Evolutionary conservation across 1,140 invertebrate species (phyloP), one percentile per base, ranked within the genome.

Genomic region (Hyles euphorbiae): DNA sequence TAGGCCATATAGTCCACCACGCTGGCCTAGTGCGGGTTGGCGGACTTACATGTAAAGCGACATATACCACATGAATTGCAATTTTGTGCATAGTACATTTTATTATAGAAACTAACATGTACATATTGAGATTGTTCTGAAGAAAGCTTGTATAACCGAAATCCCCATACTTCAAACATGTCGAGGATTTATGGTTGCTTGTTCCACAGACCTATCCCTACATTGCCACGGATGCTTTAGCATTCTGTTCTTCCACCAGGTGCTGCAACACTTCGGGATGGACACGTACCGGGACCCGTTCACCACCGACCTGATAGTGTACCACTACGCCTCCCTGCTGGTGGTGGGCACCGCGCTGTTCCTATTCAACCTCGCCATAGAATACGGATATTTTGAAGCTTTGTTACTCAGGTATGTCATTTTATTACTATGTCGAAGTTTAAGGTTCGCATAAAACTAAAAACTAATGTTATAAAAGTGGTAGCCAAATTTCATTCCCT

Each of bases 211-310:
- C 32, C 7, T 60, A 53, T 52, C 7, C 22, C 22, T 2, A 22
- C 22, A 22, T 22, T 22, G 22, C 22, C 22, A 0, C 22, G 22
- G 2, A 22, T 22, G 22, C 0, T 22, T 22, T 34, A 5, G 4
- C 33, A 0, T 3, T 10, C 48, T 22, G 2, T 22, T 22, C 22
- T 22, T 22, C 22, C 22, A 22, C 47, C 63, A 88, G 88, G 87
- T 93, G 22, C 78, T 93, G 4, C 72, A 69, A 5, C 90, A 92
- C 51, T 94, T 93, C 68, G 91, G 92, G 49, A 92, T 93, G 87
- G 90, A 94, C 66, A 93, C 93, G 3, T 93, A 93, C 70, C 88
- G 89, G 54, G 91, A 91, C 56, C 93, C 93, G 0, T 67, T 93
- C 11, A 65, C 73, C 8, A 91, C 90, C 70, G 77, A 90, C 43